phyloP scores from a whole-genome alignment of 2,797 vertebrate species.

The Lacerta agilis region DNA sequence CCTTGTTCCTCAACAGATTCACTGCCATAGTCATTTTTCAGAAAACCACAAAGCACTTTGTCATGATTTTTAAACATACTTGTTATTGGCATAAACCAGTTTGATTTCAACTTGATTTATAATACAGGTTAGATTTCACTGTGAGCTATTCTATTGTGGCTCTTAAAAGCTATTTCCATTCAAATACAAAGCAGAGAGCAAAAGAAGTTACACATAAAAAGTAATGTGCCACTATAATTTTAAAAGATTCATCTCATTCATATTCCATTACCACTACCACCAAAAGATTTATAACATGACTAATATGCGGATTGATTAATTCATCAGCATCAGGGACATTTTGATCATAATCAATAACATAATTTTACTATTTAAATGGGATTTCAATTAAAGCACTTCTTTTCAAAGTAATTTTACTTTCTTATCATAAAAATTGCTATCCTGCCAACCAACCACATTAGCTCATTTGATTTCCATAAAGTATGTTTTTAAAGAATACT shows the following conservation, averaged over 20 bases:
- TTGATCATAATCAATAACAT: constrained; percentile 82
- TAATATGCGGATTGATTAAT: constrained; percentile 77
- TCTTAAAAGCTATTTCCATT: constrained; percentile 58
- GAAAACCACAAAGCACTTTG: constrained; percentile 45
- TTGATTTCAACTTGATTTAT: constrained; percentile 64
- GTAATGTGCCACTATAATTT: constrained; percentile 67
- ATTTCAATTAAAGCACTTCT: constrained; percentile 79
- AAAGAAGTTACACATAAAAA: constrained; percentile 63
- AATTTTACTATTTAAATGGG: constrained; percentile 77
- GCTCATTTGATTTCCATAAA: constrained; percentile 52
- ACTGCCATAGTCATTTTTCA: constrained; percentile 52
- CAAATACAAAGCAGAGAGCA: constrained; percentile 44
- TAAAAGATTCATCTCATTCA: constrained; percentile 75
- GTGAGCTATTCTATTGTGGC: constrained; percentile 39
- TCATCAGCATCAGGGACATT: constrained; percentile 74
- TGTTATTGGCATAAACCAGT: constrained; percentile 51
- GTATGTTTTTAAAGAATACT: neutral
- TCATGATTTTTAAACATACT: constrained; percentile 50
- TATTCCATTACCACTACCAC: constrained; percentile 53
- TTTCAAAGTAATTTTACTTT: constrained; percentile 73
- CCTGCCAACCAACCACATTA: constrained; percentile 63
- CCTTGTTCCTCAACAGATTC: constrained; percentile 42
- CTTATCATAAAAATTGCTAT: constrained; percentile 62
- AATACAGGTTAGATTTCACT: constrained; percentile 38
- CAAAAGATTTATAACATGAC: constrained; percentile 77